These are phyloP conservation scores for Ochropacha duplaris DNA, from an alignment of 2,888 invertebrate species.

Conservation along the genomic window DNA sequence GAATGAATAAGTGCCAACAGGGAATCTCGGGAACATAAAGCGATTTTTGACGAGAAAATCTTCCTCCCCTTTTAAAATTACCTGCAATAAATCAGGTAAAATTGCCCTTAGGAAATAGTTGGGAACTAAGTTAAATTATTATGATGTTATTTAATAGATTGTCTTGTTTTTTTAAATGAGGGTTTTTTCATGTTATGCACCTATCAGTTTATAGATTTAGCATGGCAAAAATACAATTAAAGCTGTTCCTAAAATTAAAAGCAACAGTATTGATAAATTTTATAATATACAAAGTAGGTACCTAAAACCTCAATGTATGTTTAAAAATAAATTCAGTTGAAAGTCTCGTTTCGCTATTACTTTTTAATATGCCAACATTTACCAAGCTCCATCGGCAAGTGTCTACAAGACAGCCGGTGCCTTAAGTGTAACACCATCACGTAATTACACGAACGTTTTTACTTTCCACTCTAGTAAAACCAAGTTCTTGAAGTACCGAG, in stretches of 20 bases:
- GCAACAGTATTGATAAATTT: no score
- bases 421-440: constrained; percentile 31
- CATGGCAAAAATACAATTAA: no score
- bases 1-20: constrained; percentile 54
- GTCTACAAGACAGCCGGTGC: constrained; percentile 4
- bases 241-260: no score
- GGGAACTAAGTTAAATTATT: constrained; percentile 14
- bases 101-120: constrained; percentile 34
- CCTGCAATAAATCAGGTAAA: constrained; percentile 48
- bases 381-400: not conserved
- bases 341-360: not conserved
- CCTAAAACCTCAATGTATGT: no score
- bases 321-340: not conserved
- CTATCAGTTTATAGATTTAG: no score
- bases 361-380: not conserved
- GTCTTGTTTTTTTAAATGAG: constrained; percentile 8
- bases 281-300: no score
- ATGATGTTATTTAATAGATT: constrained; percentile 26
- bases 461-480: constrained; percentile 52
- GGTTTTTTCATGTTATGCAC: not conserved
- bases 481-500: constrained; percentile 40
- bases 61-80: constrained; percentile 46
- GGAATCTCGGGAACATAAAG: constrained; percentile 43
- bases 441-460: constrained; percentile 57
- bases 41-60: constrained; percentile 49